Evolutionary conservation across 2,888 invertebrate genomes (phyloP), one percentile per base, ranked within the genome.

Genomic region (Agriopis aurantiaria): DNA sequence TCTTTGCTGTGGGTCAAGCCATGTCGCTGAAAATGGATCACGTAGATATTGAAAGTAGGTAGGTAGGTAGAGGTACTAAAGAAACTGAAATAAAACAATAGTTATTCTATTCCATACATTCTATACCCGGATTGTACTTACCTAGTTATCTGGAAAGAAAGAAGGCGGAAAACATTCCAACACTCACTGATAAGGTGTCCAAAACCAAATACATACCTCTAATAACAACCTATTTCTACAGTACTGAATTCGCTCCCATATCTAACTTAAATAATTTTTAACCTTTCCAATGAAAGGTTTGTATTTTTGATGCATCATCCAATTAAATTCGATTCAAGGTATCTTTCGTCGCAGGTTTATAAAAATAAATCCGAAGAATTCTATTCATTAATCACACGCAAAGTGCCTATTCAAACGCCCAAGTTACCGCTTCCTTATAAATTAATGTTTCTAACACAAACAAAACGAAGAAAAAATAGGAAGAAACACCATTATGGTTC

Each of bases 331-430:
- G 73, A 78, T 76, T 68, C 69, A 79, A 77, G 65, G 62, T 79
- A 77, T 80, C 77, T 80, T 79, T 76, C 81, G 71, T 81, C 68
- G 73, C 59, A 72, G 14, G 76, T 80, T 81, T 79, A 82, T 81
- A 83, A 83, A 86, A 85, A 82, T 81, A 84, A 81, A 82, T 81
- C 76, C 66, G 67, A 81, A 81, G 82, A 86, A 85, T 82, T 78
- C 59, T 73, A 73, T 79, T 84, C 89, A 91, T 91, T 89, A 90
- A 91, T 91, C 90, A 91, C 80, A 76, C 77, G 78, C 78, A 78
- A 82, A 84, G 79, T 83, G 80, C 82, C 81, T 77, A 82, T 85
- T 83, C 76, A 80, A 80, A 83, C 76, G 77, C 75, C 75, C 80
- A 77, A 82, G 78, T 80, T 82, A 83, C 84, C 84, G 82, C 85